Conservation (phyloP, 2,888 invertebrate genomes). For the Glomeris marginata region DNA sequence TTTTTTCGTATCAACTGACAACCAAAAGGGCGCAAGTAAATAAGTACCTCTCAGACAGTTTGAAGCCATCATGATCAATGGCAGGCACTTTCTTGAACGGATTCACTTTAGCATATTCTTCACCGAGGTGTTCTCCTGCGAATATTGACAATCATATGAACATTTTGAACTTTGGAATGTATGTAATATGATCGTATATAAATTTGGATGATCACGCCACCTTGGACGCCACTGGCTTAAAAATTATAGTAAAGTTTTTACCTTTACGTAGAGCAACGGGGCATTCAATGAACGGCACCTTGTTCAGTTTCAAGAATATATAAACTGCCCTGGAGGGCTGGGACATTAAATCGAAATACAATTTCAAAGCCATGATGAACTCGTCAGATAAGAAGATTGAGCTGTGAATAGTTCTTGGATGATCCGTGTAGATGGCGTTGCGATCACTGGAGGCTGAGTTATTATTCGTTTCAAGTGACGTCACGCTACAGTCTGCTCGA, state of each 20-base stretch:
- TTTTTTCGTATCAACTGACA: too few species aligned
- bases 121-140: conserved; percentile 29
- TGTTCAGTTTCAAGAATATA: conserved; percentile 28
- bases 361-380: conserved; percentile 21
- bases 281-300: conserved; percentile 28
- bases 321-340: conserved; percentile 32
- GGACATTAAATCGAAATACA: conserved; percentile 32
- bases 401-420: too few species aligned
- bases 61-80: conserved; percentile 33
- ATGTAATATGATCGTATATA: too few species aligned
- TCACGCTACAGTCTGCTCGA: too few species aligned
- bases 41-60: conserved; percentile 32
- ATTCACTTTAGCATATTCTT: conserved; percentile 30
- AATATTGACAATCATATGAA: conserved; percentile 2
- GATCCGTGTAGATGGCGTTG: too few species aligned
- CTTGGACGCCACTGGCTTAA: too few species aligned
- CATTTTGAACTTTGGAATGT: neutral
- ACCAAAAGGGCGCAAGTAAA: too few species aligned
- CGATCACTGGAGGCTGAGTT: too few species aligned
- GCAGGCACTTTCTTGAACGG: conserved; percentile 33
- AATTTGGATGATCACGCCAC: too few species aligned
- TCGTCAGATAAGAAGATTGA: neutral
- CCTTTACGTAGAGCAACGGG: conserved; percentile 30
- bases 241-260: conserved; percentile 18
- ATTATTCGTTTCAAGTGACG: too few species aligned